Conservation (phyloP, 2,888 invertebrate species). For the Stenodema calcarata region DNA sequence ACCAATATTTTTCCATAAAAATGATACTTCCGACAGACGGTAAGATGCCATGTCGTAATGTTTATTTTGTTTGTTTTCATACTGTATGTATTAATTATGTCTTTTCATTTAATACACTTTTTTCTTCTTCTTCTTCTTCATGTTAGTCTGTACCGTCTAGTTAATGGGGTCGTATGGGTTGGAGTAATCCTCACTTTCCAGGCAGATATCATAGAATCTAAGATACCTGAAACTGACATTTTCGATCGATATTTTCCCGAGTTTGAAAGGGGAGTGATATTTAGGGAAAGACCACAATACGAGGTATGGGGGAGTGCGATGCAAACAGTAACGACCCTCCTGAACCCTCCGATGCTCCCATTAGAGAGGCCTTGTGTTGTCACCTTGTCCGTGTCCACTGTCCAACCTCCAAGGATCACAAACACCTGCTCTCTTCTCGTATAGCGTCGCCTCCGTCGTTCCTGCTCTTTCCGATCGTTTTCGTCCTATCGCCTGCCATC, state of each 20-base stretch:
- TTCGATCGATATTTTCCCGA: not conserved
- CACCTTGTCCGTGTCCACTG: not conserved
- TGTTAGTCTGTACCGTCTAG: not conserved
- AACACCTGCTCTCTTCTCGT: slow-evolving; percentile 4
- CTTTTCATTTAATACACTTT: too few species aligned
- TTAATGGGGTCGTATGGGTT: not conserved
- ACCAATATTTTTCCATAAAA: too few species aligned
- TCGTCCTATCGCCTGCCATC: not conserved
- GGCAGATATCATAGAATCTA: not conserved
- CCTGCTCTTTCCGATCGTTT: not conserved
- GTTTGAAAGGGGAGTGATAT: slow-evolving; percentile 2
- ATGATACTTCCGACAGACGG: too few species aligned
- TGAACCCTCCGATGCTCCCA: not conserved
- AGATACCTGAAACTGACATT: not conserved
- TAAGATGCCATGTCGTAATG: too few species aligned
- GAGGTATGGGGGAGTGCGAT: not conserved
- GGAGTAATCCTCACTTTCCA: not conserved
- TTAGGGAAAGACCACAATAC: not conserved
- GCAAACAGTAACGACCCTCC: not conserved
- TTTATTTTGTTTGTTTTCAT: too few species aligned
- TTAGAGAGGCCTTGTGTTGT: slow-evolving; percentile 1
- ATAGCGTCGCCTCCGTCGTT: too few species aligned
- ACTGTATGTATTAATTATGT: too few species aligned
- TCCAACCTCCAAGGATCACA: not conserved
- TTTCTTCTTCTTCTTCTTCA: too few species aligned